phyloP scores from a whole-genome alignment of 2,797 vertebrate species.

The Typhlichthys eigenmanni region DNA sequence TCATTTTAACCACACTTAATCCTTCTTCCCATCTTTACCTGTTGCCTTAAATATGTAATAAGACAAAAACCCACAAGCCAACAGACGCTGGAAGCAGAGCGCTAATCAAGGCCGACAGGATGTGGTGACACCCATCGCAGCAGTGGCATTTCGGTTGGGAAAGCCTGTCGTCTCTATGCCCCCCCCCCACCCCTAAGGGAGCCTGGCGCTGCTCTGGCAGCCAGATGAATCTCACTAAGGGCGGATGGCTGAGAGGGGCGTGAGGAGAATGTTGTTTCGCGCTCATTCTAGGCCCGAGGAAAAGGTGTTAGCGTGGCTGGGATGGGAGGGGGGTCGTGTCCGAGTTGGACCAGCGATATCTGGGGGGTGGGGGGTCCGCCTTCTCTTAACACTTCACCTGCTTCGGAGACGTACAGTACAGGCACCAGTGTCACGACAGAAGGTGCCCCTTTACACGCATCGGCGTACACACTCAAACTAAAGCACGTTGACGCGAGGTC shows the following conservation, averaged over 20 bases:
- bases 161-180: slow-evolving; percentile 58
- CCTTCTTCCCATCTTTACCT: slow-evolving; percentile 12
- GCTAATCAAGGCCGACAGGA: slow-evolving; percentile 77
- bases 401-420: slow-evolving; percentile 10
- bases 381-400: slow-evolving; percentile 20
- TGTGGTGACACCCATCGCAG: slow-evolving; percentile 65
- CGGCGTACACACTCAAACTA: neutral
- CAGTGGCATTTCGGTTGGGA: slow-evolving; percentile 72
- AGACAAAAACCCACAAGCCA: slow-evolving; percentile 22
- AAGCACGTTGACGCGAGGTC: slow-evolving; percentile 1
- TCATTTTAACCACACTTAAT: no score
- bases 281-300: slow-evolving; percentile 37
- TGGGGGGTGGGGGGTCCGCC: slow-evolving; percentile 6
- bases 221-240: slow-evolving; percentile 57
- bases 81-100: slow-evolving; percentile 57
- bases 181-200: slow-evolving; percentile 57
- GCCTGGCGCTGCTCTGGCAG: slow-evolving; percentile 56
- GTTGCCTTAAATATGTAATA: neutral
- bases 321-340: no score
- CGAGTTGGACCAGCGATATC: slow-evolving; percentile 28
- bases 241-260: slow-evolving; percentile 39
- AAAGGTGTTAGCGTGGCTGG: slow-evolving; percentile 1
- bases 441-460: slow-evolving; percentile 4
- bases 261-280: slow-evolving; percentile 34
- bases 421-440: slow-evolving; percentile 11